These are phyloP conservation scores for Serilophus lunatus DNA, from an alignment of 2,113 vertebrate genomes.

Conservation along the genomic window DNA sequence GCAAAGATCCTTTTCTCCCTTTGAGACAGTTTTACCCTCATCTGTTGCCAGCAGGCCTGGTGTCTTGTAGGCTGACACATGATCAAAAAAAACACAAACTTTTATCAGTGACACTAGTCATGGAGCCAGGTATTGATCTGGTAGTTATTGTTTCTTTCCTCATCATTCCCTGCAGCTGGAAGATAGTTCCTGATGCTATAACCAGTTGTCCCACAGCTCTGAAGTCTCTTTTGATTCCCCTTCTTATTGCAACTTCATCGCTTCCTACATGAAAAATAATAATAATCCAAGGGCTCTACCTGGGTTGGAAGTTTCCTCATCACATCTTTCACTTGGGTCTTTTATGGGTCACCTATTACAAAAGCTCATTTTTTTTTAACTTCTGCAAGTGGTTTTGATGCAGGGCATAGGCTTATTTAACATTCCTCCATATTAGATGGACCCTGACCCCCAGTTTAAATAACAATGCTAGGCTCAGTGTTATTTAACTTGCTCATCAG, in stretches of 20 bases:
- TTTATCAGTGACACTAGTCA: not conserved
- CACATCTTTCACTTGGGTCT: too few species aligned
- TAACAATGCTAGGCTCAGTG: too few species aligned
- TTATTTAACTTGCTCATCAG: too few species aligned
- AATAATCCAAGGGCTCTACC: too few species aligned
- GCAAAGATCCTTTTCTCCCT: not conserved
- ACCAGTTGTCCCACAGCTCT: not conserved
- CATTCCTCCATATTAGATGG: too few species aligned
- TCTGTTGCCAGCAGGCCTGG: not conserved
- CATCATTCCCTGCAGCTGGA: too few species aligned
- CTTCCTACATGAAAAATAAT: not conserved
- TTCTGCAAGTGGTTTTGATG: too few species aligned
- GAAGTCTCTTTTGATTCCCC: not conserved
- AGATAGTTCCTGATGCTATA: not conserved
- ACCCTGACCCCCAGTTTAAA: too few species aligned
- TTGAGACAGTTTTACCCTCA: not conserved
- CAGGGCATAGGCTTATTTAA: too few species aligned
- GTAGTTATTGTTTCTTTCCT: not conserved
- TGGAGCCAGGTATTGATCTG: not conserved
- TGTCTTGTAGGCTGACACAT: not conserved
- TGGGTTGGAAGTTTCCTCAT: too few species aligned
- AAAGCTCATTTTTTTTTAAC: too few species aligned
- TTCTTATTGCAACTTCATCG: not conserved
- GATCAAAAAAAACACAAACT: not conserved
- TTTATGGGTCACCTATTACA: too few species aligned